Conservation (phyloP, 64 coral and sea anemone genomes). For the Pachyseris speciosa region DNA sequence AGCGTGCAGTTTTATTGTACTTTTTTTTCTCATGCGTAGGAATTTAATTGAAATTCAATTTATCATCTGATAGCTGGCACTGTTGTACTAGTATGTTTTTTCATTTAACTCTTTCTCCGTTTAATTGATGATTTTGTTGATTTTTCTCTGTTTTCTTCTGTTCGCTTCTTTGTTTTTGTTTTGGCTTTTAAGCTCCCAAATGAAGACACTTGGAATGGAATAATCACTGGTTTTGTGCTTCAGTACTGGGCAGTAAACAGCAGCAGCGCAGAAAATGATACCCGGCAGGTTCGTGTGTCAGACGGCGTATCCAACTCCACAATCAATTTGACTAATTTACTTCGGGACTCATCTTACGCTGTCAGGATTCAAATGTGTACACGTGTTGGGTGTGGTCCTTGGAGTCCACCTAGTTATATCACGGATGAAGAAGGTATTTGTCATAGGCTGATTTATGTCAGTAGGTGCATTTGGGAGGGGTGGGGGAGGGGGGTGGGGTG, state of each 20-base stretch:
- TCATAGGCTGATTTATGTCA: too few species aligned
- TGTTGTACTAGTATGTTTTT: too few species aligned
- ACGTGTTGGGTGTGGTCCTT: slow-evolving; percentile 21
- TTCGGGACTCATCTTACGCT: neutral
- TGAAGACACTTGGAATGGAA: slow-evolving; percentile 5
- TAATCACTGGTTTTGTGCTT: slow-evolving; percentile 6
- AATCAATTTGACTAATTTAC: neutral
- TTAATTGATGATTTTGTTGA: too few species aligned
- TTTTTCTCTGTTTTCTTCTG: neutral
- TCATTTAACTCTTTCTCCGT: neutral
- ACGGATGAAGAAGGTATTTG: neutral
- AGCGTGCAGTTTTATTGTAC: too few species aligned
- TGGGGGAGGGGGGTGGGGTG: too few species aligned
- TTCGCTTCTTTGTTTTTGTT: neutral
- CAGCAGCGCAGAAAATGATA: neutral
- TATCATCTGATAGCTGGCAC: too few species aligned
- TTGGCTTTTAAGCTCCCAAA: neutral
- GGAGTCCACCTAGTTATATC: neutral
- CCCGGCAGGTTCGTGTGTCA: neutral
- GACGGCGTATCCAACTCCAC: neutral
- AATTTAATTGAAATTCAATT: too few species aligned
- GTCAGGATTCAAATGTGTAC: neutral
- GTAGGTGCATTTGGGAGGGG: too few species aligned
- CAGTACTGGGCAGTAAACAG: neutral
- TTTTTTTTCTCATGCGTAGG: too few species aligned